These are phyloP conservation scores for Miltochrista miniata DNA, from an alignment of 2,888 invertebrate genomes.

Conservation along the genomic window DNA sequence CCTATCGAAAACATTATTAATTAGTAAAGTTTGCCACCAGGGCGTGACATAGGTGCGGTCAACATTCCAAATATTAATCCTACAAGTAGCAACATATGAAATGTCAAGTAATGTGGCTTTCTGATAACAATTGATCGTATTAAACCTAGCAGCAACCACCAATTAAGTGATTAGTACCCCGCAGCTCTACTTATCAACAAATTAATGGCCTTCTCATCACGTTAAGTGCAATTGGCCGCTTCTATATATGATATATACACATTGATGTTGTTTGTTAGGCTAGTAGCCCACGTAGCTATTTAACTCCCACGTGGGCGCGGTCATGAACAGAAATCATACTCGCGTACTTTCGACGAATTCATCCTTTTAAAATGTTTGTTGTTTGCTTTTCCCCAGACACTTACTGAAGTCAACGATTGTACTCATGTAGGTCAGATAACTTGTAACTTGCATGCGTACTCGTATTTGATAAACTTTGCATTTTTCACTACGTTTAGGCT, in stretches of 20 bases:
- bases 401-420: background rate
- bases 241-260: slow-evolving; percentile 32
- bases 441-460: no score
- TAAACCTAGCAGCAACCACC: slow-evolving; percentile 59
- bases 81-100: slow-evolving; percentile 65
- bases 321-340: slow-evolving; percentile 11
- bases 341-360: slow-evolving; percentile 12
- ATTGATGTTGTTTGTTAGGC: slow-evolving; percentile 12
- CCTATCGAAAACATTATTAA: slow-evolving; percentile 78
- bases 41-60: slow-evolving; percentile 77
- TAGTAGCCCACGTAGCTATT: slow-evolving; percentile 7
- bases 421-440: no score
- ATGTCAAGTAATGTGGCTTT: slow-evolving; percentile 44
- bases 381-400: background rate
- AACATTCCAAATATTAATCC: slow-evolving; percentile 80
- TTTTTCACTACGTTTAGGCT: no score
- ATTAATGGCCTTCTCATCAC: slow-evolving; percentile 59
- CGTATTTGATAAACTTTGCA: no score
- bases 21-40: slow-evolving; percentile 61
- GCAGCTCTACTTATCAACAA: slow-evolving; percentile 60
- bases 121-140: slow-evolving; percentile 70
- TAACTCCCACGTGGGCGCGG: slow-evolving; percentile 3
- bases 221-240: slow-evolving; percentile 56
- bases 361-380: background rate
- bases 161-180: slow-evolving; percentile 75